Conservation (phyloP, 2,113 vertebrate species). For the Dissostichus mawsoni region DNA sequence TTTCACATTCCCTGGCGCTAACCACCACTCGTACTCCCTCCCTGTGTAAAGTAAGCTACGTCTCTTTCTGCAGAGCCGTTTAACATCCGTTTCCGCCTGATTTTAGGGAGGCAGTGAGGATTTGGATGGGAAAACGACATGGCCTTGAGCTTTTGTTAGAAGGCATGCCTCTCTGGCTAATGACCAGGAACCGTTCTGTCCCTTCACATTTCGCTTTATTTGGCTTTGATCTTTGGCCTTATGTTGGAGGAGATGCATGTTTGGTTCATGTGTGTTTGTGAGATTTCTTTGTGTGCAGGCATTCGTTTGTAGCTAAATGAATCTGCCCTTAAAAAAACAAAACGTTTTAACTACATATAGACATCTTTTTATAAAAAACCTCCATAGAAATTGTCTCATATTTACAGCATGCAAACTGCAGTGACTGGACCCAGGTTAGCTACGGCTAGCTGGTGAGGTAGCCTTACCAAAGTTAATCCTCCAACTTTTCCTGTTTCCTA, state of each 20-base stretch:
- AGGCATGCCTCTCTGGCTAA: slow-evolving; percentile 65
- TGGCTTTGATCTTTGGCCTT: slow-evolving; percentile 25
- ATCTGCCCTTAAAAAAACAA: not conserved
- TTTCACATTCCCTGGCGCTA: slow-evolving; percentile 18
- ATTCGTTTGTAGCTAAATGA: not conserved
- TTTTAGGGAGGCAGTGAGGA: slow-evolving; percentile 64
- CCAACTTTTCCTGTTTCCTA: not conserved
- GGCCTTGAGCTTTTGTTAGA: slow-evolving; percentile 78
- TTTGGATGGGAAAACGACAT: slow-evolving; percentile 59
- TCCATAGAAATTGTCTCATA: no score
- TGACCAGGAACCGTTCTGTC: slow-evolving; percentile 51
- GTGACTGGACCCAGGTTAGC: not conserved
- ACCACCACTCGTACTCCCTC: not conserved
- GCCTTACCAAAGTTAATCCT: not conserved
- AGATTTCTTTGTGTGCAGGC: no score
- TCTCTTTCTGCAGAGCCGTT: slow-evolving; percentile 44
- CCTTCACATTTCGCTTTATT: slow-evolving; percentile 41
- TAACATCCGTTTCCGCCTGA: slow-evolving; percentile 66
- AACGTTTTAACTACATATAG: not conserved
- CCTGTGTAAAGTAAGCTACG: slow-evolving; percentile 32
- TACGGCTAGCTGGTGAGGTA: not conserved
- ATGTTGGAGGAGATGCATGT: not conserved
- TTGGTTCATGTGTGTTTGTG: not conserved
- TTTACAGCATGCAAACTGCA: no score
- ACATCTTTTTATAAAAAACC: not conserved